These are phyloP conservation scores for Thunnus thynnus DNA, from an alignment of 2,113 vertebrate species.

Conservation along the genomic window DNA sequence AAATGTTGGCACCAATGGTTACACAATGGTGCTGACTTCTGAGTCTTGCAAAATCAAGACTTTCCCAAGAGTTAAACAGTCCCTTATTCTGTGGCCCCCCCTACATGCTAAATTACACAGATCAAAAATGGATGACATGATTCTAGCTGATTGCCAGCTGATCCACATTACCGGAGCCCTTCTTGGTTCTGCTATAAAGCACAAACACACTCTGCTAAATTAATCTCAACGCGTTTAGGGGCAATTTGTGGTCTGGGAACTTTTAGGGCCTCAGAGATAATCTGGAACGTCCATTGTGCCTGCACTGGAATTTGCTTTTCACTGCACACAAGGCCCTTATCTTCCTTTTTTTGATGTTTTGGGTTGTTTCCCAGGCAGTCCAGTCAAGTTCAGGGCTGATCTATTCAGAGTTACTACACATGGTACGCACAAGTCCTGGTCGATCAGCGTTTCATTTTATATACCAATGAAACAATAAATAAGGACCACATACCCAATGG, in stretches of 20 bases:
- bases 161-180: constrained; percentile 26
- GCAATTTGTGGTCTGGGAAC: constrained; percentile 65
- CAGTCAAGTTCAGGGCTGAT: constrained; percentile 21
- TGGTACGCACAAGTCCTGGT: neutral
- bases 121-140: constrained; percentile 2
- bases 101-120: constrained; percentile 21
- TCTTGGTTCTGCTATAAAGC: constrained; percentile 26
- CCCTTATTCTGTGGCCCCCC: neutral
- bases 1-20: neutral
- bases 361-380: constrained; percentile 28
- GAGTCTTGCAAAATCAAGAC: neutral
- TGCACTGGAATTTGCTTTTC: constrained; percentile 46
- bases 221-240: constrained; percentile 38
- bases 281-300: constrained; percentile 43
- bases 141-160: constrained; percentile 39
- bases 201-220: constrained; percentile 35
- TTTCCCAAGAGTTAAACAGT: neutral
- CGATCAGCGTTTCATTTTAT: constrained; percentile 4
- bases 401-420: neutral
- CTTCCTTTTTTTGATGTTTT: constrained; percentile 30
- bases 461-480: constrained; percentile 28
- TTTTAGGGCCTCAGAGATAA: constrained; percentile 44
- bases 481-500: constrained; percentile 35
- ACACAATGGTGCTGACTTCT: neutral
- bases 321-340: constrained; percentile 36